phyloP scores from a whole-genome alignment of 2,888 invertebrate species.

The Acleris literana region DNA sequence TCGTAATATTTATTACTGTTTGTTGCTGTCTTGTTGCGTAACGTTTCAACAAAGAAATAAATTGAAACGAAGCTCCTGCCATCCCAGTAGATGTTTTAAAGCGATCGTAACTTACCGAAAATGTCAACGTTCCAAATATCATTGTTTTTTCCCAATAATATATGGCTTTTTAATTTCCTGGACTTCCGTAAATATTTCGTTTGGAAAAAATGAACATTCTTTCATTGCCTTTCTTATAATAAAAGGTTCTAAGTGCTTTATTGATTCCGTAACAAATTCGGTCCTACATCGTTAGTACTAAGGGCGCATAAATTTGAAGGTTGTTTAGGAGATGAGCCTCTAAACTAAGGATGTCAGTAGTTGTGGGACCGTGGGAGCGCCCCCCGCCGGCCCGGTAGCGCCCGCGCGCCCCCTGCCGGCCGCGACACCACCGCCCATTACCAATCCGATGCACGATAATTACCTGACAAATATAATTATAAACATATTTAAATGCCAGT shows the following conservation, averaged over 20 bases:
- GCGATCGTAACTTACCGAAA: slow-evolving; percentile 38
- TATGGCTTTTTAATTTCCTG: slow-evolving; percentile 40
- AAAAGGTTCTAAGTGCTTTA: too few species aligned
- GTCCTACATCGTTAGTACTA: too few species aligned
- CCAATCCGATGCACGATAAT: slow-evolving; percentile 40
- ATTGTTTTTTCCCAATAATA: slow-evolving; percentile 36
- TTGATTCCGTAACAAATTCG: too few species aligned
- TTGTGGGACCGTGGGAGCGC: slow-evolving; percentile 49
- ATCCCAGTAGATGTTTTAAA: slow-evolving; percentile 10
- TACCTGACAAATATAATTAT: slow-evolving; percentile 41
- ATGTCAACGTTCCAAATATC: slow-evolving; percentile 16
- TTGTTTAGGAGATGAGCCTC: too few species aligned
- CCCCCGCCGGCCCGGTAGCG: slow-evolving; percentile 54
- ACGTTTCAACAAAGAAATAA: neutral
- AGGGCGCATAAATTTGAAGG: too few species aligned
- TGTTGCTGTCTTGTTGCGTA: too few species aligned
- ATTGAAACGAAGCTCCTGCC: slow-evolving; percentile 4
- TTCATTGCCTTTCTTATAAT: slow-evolving; percentile 8
- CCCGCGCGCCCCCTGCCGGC: slow-evolving; percentile 51
- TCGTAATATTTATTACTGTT: too few species aligned
- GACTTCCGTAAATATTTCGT: slow-evolving; percentile 51
- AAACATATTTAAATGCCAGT: slow-evolving; percentile 35
- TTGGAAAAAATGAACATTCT: slow-evolving; percentile 49
- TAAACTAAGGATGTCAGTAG: slow-evolving; percentile 1
- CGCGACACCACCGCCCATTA: slow-evolving; percentile 55